Evolutionary conservation across 1,140 invertebrate genomes (phyloP), one percentile per base, ranked within the genome.

Genomic region (Arctopsyche grandis): DNA sequence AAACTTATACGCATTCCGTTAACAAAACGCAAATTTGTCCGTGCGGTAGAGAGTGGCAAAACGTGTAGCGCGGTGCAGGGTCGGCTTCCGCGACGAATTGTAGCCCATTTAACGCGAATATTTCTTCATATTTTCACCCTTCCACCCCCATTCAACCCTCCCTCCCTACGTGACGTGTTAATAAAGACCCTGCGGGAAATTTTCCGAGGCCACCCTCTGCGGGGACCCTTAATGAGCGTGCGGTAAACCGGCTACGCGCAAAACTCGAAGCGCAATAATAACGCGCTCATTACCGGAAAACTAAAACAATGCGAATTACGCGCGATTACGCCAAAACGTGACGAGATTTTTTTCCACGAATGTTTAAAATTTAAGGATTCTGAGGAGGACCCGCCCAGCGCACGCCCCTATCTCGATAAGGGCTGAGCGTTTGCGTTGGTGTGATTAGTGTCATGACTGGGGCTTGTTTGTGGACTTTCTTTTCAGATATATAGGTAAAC

Each of bases 131-230:
- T 66, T 66, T 26, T 66, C 63, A 19, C 16, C 16, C 9, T 1
- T 16, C 9, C 9, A 19, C 14, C 19, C 16, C 16, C 16, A 9
- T 24, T 24, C 10, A 9, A 0, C 24, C 1, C 26, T 22, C 24
- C 22, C 21, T 60, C 21, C 21, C n/a, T 60, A 22, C 58, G 63
- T 66, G 63, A 66, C 22, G 63, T 24, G 21, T 66, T 66, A 66
- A 66, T 66, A 66, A 26, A 66, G 24, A 22, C 63, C 24, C 24
- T 26, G 63, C 22, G 63, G 63, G 63, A 66, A 66, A 66, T 26
- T 66, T 26, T 52, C n/a, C 63, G 19, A 12, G 63, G 58, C 19
- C 21, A 10, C 48, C 48, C 48, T 52, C 58, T 19, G 21, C 22
- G n/a, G 10, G 24, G 22, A n/a, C 63, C 22, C 26, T 66, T 26